phyloP scores from a whole-genome alignment of 2,797 vertebrate species.

The Pseudomugil gertrudae region DNA sequence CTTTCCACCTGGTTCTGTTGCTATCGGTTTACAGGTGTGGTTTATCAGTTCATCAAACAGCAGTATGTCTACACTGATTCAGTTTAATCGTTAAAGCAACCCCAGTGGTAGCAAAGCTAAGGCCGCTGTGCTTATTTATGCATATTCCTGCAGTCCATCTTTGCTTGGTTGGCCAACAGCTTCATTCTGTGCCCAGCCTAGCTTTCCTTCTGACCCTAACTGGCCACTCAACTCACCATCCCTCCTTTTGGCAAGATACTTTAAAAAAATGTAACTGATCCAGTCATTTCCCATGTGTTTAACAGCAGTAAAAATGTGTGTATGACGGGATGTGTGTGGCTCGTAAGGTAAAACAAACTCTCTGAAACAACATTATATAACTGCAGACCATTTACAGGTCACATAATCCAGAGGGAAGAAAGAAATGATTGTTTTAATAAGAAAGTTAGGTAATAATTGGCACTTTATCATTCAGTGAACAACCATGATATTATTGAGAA shows the following conservation, averaged over 20 bases:
- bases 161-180: not conserved
- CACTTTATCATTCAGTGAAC: not conserved
- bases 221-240: too few relatives aligned
- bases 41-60: not conserved
- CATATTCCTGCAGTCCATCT: not conserved
- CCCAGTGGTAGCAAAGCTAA: not conserved
- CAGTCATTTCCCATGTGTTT: not conserved
- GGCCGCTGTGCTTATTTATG: not conserved
- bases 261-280: not conserved
- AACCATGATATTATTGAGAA: not conserved
- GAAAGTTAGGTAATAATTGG: not conserved
- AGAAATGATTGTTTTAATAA: constrained; percentile 9
- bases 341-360: not conserved
- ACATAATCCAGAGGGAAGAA: not conserved
- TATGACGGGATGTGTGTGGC: not conserved
- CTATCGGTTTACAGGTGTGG: not conserved
- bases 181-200: not conserved
- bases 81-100: not conserved
- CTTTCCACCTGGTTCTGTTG: not conserved
- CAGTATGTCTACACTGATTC: not conserved
- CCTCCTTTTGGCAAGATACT: not conserved
- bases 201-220: too few relatives aligned
- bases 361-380: not conserved
- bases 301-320: not conserved
- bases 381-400: not conserved